Base-by-base conservation (phyloP, 2,888 invertebrate genomes). In the Cheilosia impressa region DNA sequence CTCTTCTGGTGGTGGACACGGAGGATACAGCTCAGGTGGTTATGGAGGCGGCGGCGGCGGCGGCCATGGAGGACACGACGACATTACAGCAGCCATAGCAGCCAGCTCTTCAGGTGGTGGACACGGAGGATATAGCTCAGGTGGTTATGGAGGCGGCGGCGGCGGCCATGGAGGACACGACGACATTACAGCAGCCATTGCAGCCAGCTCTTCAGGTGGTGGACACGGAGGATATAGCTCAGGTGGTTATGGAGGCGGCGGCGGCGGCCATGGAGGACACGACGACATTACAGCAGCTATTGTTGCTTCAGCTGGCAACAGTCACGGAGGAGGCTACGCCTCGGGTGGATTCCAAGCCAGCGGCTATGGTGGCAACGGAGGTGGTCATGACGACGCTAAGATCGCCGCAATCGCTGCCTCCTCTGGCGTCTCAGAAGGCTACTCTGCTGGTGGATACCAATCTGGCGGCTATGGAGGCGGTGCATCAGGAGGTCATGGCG, bases 151-250 rank as follows among this genome's bases (percentile, higher is more conserved):
- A 31, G 31, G 31, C 31, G 45, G 45, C 55, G 41, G 62, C 24
- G 80, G 80, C 1, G 34, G 80, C 17, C 81, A 81, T 53, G 68
- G 80, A 27, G 62, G 66, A n/a, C 79, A 85, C 24, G 84, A 65
- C 34, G 71, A 55, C n/a, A 58, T 79, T 31, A 76, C 72, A n/a
- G 83, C 87, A 9, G 87, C 87, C 2, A 87, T 87, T 38, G 79
- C 76, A 22, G 73, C 83, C 31, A 66, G 62, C 9, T 76, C 80
- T 0, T 62, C 73, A 43, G 72, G 60, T 1, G n/a, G 22, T 19
- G 9, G 31, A 1, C 31, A 31, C 9, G 77, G 65, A 3, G 63
- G 69, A 1, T 66, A 58, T 53, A 31, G 45, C n/a, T 58, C 57
- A 31, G 57, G 65, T 17, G 77, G 82, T 9, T 76, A 69, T 65